These are phyloP conservation scores for Intellagama lesueurii DNA, from an alignment of 2,797 vertebrate species.

Conservation along the genomic window DNA sequence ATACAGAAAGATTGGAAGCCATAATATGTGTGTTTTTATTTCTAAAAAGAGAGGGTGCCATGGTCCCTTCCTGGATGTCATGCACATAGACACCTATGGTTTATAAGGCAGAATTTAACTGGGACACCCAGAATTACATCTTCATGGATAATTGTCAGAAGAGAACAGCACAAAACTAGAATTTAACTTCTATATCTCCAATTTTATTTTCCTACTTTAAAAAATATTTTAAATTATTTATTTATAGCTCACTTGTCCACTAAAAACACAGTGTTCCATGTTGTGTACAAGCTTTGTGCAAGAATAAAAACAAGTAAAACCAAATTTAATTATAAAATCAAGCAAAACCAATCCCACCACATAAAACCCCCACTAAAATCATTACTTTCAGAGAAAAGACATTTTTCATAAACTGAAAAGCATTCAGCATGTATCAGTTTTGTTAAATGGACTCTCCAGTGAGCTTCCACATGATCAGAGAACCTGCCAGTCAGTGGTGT, in stretches of 20 bases:
- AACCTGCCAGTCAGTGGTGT: neutral
- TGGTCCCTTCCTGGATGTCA: neutral
- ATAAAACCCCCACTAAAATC: too few species aligned
- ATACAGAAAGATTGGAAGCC: neutral
- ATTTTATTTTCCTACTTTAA: neutral
- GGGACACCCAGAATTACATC: neutral
- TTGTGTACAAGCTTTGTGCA: too few species aligned
- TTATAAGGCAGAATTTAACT: neutral
- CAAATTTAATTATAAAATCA: too few species aligned
- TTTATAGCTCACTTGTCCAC: too few species aligned
- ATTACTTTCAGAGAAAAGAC: neutral
- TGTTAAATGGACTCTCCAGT: neutral
- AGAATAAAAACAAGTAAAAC: too few species aligned
- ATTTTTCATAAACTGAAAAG: neutral
- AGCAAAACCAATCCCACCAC: too few species aligned
- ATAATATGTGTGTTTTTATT: neutral
- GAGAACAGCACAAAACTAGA: neutral
- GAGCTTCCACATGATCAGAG: neutral
- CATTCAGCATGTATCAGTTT: neutral
- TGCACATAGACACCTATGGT: neutral
- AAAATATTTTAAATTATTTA: neutral
- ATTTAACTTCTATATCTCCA: neutral
- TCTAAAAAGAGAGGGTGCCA: neutral
- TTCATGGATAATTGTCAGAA: neutral
- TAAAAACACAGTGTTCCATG: too few species aligned